A percentile compares a stretch with the other conserved stretches of the same genome.
Conservation (phyloP, 2,113 vertebrate species). For the Bujurquina vittata region DNA sequence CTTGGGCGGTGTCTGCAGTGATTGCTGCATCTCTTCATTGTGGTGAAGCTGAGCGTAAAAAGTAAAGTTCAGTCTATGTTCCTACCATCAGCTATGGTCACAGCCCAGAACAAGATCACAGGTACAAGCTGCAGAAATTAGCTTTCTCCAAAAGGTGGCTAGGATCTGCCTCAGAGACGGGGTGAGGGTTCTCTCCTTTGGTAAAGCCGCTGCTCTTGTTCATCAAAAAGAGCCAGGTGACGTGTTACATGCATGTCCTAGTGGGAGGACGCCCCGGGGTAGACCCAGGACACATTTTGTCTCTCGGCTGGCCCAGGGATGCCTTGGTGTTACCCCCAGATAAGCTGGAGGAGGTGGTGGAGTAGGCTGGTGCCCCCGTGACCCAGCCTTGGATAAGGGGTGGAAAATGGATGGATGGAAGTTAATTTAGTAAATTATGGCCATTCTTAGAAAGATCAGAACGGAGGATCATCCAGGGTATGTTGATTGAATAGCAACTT, state of each 20-base stretch:
- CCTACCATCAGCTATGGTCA: background rate
- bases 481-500: background rate
- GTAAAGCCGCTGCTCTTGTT: background rate
- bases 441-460: background rate
- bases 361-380: background rate
- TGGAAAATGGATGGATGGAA: background rate
- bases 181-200: background rate
- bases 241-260: background rate
- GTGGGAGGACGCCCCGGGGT: background rate
- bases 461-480: background rate
- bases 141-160: background rate
- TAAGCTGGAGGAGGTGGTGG: background rate
- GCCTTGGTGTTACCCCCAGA: background rate
- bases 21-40: too few species aligned
- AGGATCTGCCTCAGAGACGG: background rate
- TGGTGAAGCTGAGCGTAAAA: too few species aligned
- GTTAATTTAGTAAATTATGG: background rate
- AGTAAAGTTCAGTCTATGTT: background rate
- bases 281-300: background rate
- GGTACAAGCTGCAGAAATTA: background rate
- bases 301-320: background rate
- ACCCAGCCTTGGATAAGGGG: background rate
- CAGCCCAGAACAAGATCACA: background rate
- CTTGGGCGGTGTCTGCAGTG: too few species aligned
- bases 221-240: background rate